A percentile compares a stretch with the other conserved stretches of the same genome.
Conservation (phyloP, 2,797 vertebrate genomes). For the Dryobates pubescens region DNA sequence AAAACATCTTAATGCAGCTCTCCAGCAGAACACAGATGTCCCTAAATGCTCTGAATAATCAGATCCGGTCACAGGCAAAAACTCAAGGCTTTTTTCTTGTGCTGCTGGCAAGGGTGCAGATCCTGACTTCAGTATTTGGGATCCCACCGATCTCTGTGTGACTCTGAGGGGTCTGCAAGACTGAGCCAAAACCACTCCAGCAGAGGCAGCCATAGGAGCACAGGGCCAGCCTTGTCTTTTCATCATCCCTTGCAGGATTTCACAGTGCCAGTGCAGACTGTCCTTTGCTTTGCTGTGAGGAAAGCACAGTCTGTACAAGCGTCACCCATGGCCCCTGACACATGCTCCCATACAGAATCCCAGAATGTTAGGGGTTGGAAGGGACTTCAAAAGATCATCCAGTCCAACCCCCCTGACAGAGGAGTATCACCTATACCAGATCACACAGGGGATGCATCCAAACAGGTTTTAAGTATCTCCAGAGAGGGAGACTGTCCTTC, state of each 20-base stretch:
- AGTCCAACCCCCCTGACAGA: no score
- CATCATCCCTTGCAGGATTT: neutral
- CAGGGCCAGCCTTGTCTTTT: neutral
- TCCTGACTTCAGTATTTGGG: neutral
- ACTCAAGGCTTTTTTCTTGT: neutral
- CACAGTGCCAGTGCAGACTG: fast-evolving
- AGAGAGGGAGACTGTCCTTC: neutral
- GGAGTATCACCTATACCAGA: no score
- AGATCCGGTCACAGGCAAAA: neutral
- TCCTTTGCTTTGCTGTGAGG: fast-evolving
- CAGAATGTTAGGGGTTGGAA: no score
- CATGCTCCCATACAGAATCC: neutral
- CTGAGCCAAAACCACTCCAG: fast-evolving
- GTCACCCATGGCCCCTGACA: fast-evolving
- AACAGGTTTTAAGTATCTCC: no score
- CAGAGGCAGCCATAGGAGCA: fast-evolving
- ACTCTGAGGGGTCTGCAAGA: neutral
- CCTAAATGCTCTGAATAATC: neutral
- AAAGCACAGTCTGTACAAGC: neutral
- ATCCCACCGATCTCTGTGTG: fast-evolving
- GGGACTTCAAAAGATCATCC: no score
- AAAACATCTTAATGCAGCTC: slow-evolving; percentile 5
- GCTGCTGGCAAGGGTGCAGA: neutral
- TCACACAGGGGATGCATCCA: no score
- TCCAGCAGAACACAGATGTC: neutral